Base-by-base conservation (phyloP, 2,113 vertebrate genomes). In the Canis aureus region DNA sequence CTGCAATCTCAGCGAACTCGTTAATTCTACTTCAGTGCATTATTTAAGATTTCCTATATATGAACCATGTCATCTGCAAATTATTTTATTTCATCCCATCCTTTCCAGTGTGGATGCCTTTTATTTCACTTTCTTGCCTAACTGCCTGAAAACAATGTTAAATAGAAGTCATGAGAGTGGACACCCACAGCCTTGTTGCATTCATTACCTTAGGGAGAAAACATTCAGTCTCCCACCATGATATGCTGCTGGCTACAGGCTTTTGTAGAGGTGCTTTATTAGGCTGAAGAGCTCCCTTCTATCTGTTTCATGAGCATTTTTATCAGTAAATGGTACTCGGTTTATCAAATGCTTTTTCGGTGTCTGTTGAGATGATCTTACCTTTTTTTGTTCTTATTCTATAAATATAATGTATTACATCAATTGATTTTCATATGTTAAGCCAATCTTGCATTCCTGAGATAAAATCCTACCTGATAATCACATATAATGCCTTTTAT, bases 361-460 rank as follows among this genome's bases (percentile, higher is more conserved):
- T 66, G 8, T 43, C 83, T 27, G 19, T 4, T 74, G 43, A 89
- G 32, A 74, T 64, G 49, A 89, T 29, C 55, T 2, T 51, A 8
- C 16, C 11, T 16, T 32, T 89, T 90, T 89, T 76, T 29, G 43
- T 53, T 71, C 55, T 83, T 43, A 73, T 35, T 73, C 78, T 94
- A 64, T 15, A 71, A 82, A 55, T 64, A 89, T 27, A 0, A 76
- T 78, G 43, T 86, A 93, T 55, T 55, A 79, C 64, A 12, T n/a
- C 49, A 49, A 71, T 3, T 92, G 35, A 83, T 59, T 83, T 92
- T 79, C 55, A 83, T 29, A 73, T 78, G 55, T 89, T 66, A 57
- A 90, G 64, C n/a, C 67, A 95, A 95, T 76, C 29, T 76, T 95
- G 49, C 66, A 83, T 64, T 90, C 57, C n/a, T 83, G 11, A 59